Base-by-base conservation (phyloP, 2,113 vertebrate genomes). In the Misgurnus mizolepis region DNA sequence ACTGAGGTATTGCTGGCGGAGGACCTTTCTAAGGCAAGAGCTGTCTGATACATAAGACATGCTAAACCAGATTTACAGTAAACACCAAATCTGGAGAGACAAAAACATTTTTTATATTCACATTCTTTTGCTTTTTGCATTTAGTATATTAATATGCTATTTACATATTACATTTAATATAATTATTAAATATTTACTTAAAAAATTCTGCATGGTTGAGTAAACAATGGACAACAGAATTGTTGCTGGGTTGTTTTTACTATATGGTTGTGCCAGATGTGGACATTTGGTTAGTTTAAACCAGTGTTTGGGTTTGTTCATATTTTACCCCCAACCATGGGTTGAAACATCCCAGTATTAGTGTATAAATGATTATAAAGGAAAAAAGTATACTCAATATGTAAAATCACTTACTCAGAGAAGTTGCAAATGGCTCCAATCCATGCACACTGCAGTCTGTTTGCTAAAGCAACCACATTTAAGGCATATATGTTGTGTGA, bases 21-120 rank as follows among this genome's bases (percentile, higher is more conserved):
- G 83, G 67, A 81, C 80, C 85, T 95, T 94, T 89, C 91, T 93
- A 66, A 94, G 88, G 81, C 84, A 90, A 62, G 93, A 94, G 88
- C 92, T 94, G 80, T 88, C 91, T 0, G 93, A 93, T 83, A 94
- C 87, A 18, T 90, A 87, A 11, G 76, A 78, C 88, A 88, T 90
- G 49, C 60, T 47, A 8, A 53, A 7, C 17, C n/a, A 8, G 53
- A 43, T 27, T 67, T 53, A 40, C 5, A 43, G 71, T 74, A 45
- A 60, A 45, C 60, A n/a, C 11, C 6, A 45, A 9, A 49, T 10
- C 67, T 41, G 3, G 18, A 71, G 43, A 71, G 34, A 15, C 14
- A 62, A 70, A 60, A 45, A 15, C 41, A 61, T 12, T 40, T 12
- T 4, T 53, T 53, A 53, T 12, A 12, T 12, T 53, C 2, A 56